Conservation (phyloP, 1,140 invertebrate genomes). For the Olivierus martensii region DNA sequence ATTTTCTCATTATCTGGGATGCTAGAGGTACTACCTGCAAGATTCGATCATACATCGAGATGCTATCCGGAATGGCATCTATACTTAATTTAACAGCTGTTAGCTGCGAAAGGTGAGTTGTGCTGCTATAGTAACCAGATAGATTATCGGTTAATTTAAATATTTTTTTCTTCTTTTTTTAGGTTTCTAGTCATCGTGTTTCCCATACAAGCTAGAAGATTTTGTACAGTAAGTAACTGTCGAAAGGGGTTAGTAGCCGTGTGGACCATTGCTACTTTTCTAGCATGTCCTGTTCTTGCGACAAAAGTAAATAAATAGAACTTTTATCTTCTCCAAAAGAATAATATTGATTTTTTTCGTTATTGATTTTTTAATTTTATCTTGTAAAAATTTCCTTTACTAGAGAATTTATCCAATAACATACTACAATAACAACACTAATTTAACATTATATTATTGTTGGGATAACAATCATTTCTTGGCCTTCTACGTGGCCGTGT, state of each 20-base stretch:
- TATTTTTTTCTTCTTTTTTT: slow-evolving; percentile 15
- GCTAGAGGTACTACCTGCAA: slow-evolving; percentile 29
- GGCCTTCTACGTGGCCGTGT: slow-evolving; percentile 25
- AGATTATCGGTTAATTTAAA: not conserved
- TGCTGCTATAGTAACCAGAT: not conserved
- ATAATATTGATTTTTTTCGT: too few relatives aligned
- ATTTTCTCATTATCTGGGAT: slow-evolving; percentile 31
- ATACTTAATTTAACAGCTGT: slow-evolving; percentile 32
- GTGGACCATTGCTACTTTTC: slow-evolving; percentile 29
- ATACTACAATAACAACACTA: slow-evolving; percentile 28
- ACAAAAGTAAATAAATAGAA: slow-evolving; percentile 27
- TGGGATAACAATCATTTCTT: slow-evolving; percentile 24
- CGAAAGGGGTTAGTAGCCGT: slow-evolving; percentile 29
- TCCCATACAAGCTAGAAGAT: slow-evolving; percentile 33
- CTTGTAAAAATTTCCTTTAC: not conserved
- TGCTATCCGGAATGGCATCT: slow-evolving; percentile 22
- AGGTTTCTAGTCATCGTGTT: slow-evolving; percentile 39
- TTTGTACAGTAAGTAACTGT: slow-evolving; percentile 35
- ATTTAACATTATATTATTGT: slow-evolving; percentile 26
- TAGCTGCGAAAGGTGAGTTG: slow-evolving; percentile 30
- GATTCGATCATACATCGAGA: slow-evolving; percentile 28
- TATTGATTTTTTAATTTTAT: too few relatives aligned
- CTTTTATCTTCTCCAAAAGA: not conserved
- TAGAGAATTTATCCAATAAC: slow-evolving; percentile 27
- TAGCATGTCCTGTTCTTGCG: slow-evolving; percentile 29